These are phyloP conservation scores for Amphimedon queenslandica DNA, from an alignment of 37 sponge, comb jelly and placozoan genomes.

Conservation along the genomic window DNA sequence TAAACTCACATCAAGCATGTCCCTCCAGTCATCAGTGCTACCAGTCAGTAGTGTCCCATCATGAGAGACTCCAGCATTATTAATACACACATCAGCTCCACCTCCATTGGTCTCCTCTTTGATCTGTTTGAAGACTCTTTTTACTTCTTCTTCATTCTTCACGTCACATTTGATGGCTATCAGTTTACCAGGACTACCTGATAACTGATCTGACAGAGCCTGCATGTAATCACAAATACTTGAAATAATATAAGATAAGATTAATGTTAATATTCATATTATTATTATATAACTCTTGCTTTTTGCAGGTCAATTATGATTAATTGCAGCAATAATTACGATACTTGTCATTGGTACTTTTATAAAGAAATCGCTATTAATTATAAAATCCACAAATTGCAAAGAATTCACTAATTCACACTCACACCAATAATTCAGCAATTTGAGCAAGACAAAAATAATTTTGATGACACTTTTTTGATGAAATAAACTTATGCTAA, in stretches of 20 bases:
- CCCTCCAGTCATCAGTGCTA: constrained; percentile 66
- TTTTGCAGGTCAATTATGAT: too few species aligned
- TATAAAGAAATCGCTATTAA: too few species aligned
- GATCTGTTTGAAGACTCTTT: constrained; percentile 35
- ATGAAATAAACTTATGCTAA: background rate
- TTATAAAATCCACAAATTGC: too few species aligned
- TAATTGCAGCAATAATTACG: too few species aligned
- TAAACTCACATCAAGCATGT: constrained; percentile 64
- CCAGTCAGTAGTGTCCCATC: constrained; percentile 49
- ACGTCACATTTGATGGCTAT: constrained; percentile 79
- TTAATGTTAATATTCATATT: too few species aligned
- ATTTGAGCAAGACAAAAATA: too few species aligned
- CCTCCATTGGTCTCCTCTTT: constrained; percentile 43
- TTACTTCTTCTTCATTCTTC: constrained; percentile 64
- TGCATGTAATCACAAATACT: too few species aligned
- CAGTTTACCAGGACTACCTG: constrained; percentile 32
- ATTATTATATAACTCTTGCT: too few species aligned
- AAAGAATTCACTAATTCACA: background rate
- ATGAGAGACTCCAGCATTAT: constrained; percentile 81
- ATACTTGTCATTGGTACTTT: too few species aligned
- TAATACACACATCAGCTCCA: constrained; percentile 70
- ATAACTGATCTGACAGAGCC: constrained; percentile 34
- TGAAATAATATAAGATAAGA: background rate
- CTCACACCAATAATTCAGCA: too few species aligned
- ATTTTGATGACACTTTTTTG: background rate